phyloP scores from a whole-genome alignment of 2,797 vertebrate genomes.

The Tapirus indicus region DNA sequence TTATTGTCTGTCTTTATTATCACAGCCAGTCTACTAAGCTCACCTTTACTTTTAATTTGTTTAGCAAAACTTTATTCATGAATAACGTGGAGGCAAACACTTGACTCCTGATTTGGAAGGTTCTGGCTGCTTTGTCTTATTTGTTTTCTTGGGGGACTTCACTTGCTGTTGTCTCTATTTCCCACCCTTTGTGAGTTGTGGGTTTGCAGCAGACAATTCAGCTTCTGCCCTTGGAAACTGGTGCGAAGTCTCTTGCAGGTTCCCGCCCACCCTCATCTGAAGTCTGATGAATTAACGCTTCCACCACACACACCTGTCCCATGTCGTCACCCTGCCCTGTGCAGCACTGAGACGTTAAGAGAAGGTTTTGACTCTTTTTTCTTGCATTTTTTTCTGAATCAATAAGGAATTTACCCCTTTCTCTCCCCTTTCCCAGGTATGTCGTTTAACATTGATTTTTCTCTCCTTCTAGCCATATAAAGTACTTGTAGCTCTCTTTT shows the following conservation, averaged over 20 bases:
- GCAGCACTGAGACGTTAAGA: conserved; percentile 66
- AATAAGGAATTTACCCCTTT: conserved; percentile 71
- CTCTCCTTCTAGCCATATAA: conserved; percentile 64
- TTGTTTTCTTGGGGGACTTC: background rate
- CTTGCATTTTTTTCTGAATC: conserved; percentile 71
- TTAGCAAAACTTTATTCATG: background rate
- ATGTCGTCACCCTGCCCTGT: background rate
- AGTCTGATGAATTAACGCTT: background rate
- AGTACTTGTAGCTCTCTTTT: conserved; percentile 72
- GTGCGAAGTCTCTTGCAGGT: background rate
- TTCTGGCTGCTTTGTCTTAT: background rate
- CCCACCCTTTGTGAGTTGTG: background rate
- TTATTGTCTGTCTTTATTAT: background rate
- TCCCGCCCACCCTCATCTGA: too few species aligned
- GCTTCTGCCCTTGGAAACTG: background rate
- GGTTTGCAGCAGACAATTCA: background rate
- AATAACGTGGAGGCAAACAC: background rate
- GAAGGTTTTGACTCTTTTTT: conserved; percentile 66
- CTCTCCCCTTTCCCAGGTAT: background rate
- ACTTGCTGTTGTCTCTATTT: background rate
- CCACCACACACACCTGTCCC: background rate
- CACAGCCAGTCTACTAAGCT: background rate
- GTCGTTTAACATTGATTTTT: conserved; percentile 69
- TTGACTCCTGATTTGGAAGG: background rate
- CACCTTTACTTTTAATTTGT: background rate